These are phyloP conservation scores for Megalopta genalis DNA, from an alignment of 1,140 invertebrate genomes.

Conservation along the genomic window DNA sequence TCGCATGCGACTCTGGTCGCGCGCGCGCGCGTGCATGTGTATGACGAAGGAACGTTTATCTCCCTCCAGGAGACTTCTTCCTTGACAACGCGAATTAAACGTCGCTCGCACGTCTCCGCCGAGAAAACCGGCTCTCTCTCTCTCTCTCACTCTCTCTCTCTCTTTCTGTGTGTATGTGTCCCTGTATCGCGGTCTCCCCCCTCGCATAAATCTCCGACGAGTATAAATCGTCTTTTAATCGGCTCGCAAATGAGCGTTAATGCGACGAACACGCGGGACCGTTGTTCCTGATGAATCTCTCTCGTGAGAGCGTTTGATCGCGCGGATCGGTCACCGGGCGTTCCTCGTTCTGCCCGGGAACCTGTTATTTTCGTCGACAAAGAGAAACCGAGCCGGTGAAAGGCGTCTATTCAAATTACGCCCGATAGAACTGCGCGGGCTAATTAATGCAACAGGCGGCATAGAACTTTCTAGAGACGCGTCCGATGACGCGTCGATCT, in stretches of 20 bases:
- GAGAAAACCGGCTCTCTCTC: slow-evolving; percentile 11
- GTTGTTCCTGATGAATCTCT: neutral
- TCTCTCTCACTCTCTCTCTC: no score
- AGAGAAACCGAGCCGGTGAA: neutral
- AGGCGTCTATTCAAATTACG: neutral
- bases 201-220: slow-evolving; percentile 27
- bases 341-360: neutral
- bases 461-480: neutral
- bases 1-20: no score
- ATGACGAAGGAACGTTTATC: slow-evolving; percentile 28
- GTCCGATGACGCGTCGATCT: neutral
- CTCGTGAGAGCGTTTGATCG: neutral
- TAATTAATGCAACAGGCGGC: neutral
- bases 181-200: slow-evolving; percentile 15
- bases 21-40: neutral
- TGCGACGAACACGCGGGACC: slow-evolving; percentile 21
- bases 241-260: slow-evolving; percentile 28
- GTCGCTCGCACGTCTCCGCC: slow-evolving; percentile 41
- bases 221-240: slow-evolving; percentile 41
- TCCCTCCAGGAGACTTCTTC: slow-evolving; percentile 25
- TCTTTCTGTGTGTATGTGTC: no score
- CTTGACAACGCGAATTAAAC: slow-evolving; percentile 51
- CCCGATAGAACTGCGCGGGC: neutral
- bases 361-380: neutral
- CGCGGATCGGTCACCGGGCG: neutral